Evolutionary conservation across 2,888 invertebrate species (phyloP), one percentile per base, ranked within the genome.

Genomic region (Ichneumoninae sp.): DNA sequence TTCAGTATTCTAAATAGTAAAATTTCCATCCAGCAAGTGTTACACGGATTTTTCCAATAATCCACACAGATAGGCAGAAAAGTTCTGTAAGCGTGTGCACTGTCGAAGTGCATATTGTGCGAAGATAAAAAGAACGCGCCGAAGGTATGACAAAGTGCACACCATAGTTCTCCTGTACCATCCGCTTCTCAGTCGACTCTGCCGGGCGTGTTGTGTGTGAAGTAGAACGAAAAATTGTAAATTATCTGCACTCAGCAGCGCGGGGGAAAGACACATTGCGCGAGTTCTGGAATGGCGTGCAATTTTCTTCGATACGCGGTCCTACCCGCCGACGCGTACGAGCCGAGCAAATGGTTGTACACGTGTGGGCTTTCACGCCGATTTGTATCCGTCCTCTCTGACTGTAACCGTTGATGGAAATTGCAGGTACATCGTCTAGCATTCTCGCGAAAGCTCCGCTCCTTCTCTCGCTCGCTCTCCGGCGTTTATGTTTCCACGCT

Each of bases 301-400:
- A 75, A 81, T 81, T 84, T 81, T 78, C 81, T 84, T 84, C 74
- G 84, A 81, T 78, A 74, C 52, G 57, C 54, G 36, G 65, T 44
- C 16, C 44, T 4, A 16, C 44, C 44, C 13, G 44, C 16, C 44
- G 4, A 22, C 54, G 71, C 72, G 44, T 44, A 30, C 66, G 50
- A 78, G 77, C 70, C 78, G 57, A 54, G 74, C 78, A 81, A 84
- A 81, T 84, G 81, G 84, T 60, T 70, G 74, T 78, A 75, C 81
- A 81, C 81, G 84, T 84, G 81, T 84, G 84, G 81, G 84, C 76
- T 81, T 84, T 84, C 77, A 74, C 74, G 72, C 40, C 84, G 81
- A 84, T 84, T 84, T 84, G 80, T 84, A 78, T 78, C 84, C 62
- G 77, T 78, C 77, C 84, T 69, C 70, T 69, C 71, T 22, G 22